Conservation (phyloP, 2,797 vertebrate species). For the Siniperca undulata region DNA sequence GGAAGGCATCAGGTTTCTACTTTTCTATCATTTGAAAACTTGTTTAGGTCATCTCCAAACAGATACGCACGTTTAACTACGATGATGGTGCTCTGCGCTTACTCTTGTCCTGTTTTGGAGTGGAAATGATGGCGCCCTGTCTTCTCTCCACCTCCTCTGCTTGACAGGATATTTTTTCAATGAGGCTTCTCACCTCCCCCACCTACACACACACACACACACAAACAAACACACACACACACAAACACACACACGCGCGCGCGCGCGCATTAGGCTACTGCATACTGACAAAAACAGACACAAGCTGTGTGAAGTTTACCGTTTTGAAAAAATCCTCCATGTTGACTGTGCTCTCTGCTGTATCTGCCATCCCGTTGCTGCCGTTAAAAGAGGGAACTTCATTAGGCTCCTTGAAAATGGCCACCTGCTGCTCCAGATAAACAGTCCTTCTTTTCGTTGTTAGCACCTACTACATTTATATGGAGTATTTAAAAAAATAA, state of each 20-base stretch:
- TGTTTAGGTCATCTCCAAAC: not conserved
- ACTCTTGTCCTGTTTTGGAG: conserved; percentile 88
- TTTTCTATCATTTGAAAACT: not conserved
- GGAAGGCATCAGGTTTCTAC: not conserved
- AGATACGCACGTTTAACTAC: not conserved
- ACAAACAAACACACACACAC: conserved; percentile 12
- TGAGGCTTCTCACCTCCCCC: conserved; percentile 86
- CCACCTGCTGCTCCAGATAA: not conserved
- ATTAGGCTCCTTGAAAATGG: not conserved
- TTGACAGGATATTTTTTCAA: conserved; percentile 85
- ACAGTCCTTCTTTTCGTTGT: accelerated
- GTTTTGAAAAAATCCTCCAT: conserved; percentile 91
- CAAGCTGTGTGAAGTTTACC: conserved; percentile 72
- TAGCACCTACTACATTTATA: not conserved
- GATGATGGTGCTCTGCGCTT: conserved; percentile 57
- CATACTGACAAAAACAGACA: not conserved
- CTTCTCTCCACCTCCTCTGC: conserved; percentile 89
- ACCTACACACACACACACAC: conserved; percentile 81
- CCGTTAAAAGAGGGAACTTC: not conserved
- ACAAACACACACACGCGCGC: not conserved
- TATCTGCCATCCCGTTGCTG: conserved; percentile 60
- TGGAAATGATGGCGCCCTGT: conserved; percentile 88
- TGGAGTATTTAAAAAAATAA: accelerated
- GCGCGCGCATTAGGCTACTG: not conserved
- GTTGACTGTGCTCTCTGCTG: conserved; percentile 80